Evolutionary conservation across 2,888 invertebrate species (phyloP).

Genomic region (Cephalotes varians): DNA sequence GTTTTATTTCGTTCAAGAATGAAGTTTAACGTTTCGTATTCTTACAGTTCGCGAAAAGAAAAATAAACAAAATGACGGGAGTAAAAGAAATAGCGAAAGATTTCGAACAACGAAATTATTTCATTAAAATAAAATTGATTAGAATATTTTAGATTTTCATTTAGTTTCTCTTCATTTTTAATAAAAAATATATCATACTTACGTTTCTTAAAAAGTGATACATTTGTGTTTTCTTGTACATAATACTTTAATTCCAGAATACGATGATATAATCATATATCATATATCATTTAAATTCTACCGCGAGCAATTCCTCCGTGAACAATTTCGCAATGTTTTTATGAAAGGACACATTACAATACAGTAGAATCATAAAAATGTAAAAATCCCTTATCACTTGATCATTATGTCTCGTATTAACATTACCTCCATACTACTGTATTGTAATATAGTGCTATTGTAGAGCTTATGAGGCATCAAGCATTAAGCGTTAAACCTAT

Average conservation of each 20-base stretch:
- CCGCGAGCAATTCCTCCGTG: neutral
- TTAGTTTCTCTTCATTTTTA: neutral
- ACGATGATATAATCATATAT: neutral
- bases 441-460: neutral
- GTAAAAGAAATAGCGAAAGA: neutral
- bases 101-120: neutral
- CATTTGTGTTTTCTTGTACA: neutral
- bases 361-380: neutral
- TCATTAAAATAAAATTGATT: neutral
- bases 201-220: neutral
- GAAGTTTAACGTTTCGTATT: slow-evolving; percentile 15
- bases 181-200: neutral
- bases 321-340: slow-evolving; percentile 5
- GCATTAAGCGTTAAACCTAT: slow-evolving; percentile 19
- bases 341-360: neutral
- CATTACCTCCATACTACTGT: neutral
- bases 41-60: neutral
- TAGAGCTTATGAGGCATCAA: slow-evolving; percentile 21
- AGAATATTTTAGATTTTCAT: neutral
- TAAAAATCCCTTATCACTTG: neutral
- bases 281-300: slow-evolving; percentile 10
- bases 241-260: slow-evolving; percentile 7
- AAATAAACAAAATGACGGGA: neutral
- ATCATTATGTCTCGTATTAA: slow-evolving; percentile 14
- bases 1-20: slow-evolving; percentile 36